Evolutionary conservation across 2,797 vertebrate genomes (phyloP).

Genomic region (Schizopygopsis pylzovi): DNA sequence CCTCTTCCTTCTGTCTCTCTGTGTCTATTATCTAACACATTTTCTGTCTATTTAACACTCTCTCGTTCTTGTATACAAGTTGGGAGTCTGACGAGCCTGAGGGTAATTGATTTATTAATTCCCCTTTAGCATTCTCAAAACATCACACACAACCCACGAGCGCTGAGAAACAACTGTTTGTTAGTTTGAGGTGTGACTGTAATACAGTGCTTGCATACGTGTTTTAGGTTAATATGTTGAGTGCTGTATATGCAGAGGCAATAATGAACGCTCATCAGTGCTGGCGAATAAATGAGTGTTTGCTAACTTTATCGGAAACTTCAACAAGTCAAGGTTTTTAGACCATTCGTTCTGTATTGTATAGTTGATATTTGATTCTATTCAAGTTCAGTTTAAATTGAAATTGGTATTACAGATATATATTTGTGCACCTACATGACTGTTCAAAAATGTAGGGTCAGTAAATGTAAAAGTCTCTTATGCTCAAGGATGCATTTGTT

Average conservation of each 20-base stretch:
- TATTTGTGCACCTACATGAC: neutral
- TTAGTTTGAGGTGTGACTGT: neutral
- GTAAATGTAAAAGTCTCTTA: neutral
- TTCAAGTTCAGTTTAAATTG: neutral
- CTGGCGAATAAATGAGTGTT: neutral
- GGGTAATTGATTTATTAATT: conserved; percentile 15
- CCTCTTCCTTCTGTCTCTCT: neutral
- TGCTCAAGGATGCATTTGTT: neutral
- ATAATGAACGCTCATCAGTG: neutral
- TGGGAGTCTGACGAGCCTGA: neutral
- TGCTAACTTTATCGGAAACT: neutral
- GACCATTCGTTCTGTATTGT: neutral
- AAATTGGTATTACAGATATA: neutral
- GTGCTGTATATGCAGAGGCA: neutral
- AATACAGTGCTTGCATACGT: neutral
- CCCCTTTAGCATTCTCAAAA: conserved; percentile 10
- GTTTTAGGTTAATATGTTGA: neutral
- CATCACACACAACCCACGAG: neutral
- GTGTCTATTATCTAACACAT: neutral
- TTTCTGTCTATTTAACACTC: neutral
- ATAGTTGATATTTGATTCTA: neutral
- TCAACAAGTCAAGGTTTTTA: neutral
- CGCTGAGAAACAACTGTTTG: neutral
- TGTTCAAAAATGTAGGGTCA: neutral
- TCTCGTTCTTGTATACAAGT: neutral